phyloP scores from a whole-genome alignment of 2,888 invertebrate genomes.

The Coremacera marginata region DNA sequence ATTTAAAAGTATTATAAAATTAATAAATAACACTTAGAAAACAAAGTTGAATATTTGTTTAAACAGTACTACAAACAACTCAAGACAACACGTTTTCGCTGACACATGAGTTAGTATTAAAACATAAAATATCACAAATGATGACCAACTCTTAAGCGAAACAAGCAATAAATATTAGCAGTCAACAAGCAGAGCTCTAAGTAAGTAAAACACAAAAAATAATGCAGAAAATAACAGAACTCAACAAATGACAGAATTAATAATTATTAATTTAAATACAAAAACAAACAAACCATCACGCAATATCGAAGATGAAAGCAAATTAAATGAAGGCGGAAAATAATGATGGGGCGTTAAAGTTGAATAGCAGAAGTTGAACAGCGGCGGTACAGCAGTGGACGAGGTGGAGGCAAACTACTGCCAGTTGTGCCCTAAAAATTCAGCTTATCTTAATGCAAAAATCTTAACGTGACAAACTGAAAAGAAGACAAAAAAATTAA shows the following conservation, averaged over 20 bases:
- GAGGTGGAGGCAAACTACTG: not conserved
- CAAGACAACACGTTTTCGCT: slow-evolving; percentile 25
- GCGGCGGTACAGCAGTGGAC: not conserved
- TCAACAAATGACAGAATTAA: slow-evolving; percentile 32
- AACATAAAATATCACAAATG: slow-evolving; percentile 24
- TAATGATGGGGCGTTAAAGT: not conserved
- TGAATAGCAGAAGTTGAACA: not conserved
- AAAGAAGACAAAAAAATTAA: not conserved
- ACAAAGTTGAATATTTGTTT: slow-evolving; percentile 11
- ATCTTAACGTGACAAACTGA: slow-evolving; percentile 8
- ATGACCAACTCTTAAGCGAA: slow-evolving; percentile 6
- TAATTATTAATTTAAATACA: slow-evolving; percentile 29
- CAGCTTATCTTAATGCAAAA: slow-evolving; percentile 24
- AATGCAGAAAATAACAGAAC: slow-evolving; percentile 4
- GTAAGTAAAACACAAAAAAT: slow-evolving; percentile 18
- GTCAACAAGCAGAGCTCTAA: not conserved
- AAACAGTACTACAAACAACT: not conserved
- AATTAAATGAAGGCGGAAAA: not conserved
- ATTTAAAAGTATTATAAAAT: not conserved
- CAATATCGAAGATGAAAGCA: not conserved
- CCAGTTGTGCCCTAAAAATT: not conserved
- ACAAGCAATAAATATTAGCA: slow-evolving; percentile 27
- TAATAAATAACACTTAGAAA: not conserved
- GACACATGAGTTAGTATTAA: not conserved
- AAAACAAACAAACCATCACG: not conserved